Evolutionary conservation across 2,888 invertebrate genomes (phyloP), one percentile per base, ranked within the genome.

Genomic region (Heliconius charithonia): DNA sequence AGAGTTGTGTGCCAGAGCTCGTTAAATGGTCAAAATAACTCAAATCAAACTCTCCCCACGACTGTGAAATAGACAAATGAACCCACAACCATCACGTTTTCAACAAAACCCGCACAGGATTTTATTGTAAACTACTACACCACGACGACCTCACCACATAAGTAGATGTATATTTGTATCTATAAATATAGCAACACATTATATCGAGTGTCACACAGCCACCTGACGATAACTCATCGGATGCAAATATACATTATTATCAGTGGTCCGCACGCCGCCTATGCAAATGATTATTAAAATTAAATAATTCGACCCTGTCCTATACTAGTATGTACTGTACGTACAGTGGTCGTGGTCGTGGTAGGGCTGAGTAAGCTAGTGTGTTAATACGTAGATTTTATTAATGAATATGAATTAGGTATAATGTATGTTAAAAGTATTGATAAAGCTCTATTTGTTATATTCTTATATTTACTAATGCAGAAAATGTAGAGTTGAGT

Each of bases 271-370:
- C 93, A 92, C 90, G 87, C 85, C 85, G 85, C 85, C 83, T 91
- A 92, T 93, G 93, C 91, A 90, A 93, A 94, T 93, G 86, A 90
- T 91, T 93, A 92, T 93, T 94, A 92, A 94, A 94, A 93, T 93
- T 93, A 92, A 92, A 93, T 93, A 93, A 93, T 93, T 92, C 81
- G 84, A 83, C 83, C 83, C 83, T 82, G 83, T 74, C 78, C 80
- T 75, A 73, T 76, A 73, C 77, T 29, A 25, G 3, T 13, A 25
- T 63, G 27, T 27, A 27, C 63, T 63, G n/a, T n/a, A 59, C 9
- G 37, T 63, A 16, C 16, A 63, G n/a, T 63, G 51, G 51, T 51
- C 22, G 51, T 22, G 51, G 51, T 51, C 51, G 51, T 27, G 63
- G 74, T 75, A 79, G 80, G 80, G 77, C 73, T 74, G 73, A 16